These are phyloP conservation scores for Protaetia brevitarsis DNA, from an alignment of 1,140 invertebrate species.

Conservation along the genomic window DNA sequence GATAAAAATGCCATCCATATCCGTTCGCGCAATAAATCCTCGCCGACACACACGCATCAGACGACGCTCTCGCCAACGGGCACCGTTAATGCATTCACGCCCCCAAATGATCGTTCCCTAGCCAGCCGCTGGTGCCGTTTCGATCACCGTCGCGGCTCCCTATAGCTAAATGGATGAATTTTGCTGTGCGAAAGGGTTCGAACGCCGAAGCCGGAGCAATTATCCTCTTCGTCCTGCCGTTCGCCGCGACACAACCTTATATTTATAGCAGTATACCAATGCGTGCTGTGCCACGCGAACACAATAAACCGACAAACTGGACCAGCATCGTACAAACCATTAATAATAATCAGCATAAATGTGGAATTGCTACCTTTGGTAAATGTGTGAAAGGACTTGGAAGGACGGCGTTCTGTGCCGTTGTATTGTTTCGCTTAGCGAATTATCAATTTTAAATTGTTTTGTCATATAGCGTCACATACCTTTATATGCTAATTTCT, in stretches of 20 bases:
- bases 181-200: not conserved
- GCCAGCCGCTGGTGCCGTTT: too few species aligned
- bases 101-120: not conserved
- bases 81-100: conserved; percentile 7
- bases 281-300: not conserved
- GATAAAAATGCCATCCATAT: conserved; percentile 6
- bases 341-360: conserved; percentile 16
- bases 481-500: too few species aligned
- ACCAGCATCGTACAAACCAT: not conserved
- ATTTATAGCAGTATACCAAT: not conserved
- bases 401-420: too few species aligned
- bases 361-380: not conserved
- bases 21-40: not conserved
- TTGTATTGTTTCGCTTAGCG: conserved; percentile 11
- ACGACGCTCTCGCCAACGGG: not conserved
- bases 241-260: not conserved
- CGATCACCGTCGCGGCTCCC: not conserved
- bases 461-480: too few species aligned
- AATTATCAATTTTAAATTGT: too few species aligned
- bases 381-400: not conserved
- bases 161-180: conserved; percentile 1
- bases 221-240: not conserved
- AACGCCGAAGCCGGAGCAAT: conserved; percentile 1
- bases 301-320: conserved; percentile 9
- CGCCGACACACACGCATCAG: not conserved